A percentile compares a stretch with the other conserved stretches of the same genome.
These are phyloP conservation scores for Megaceryle torquata DNA, from an alignment of 2,113 vertebrate species.

Conservation along the genomic window DNA sequence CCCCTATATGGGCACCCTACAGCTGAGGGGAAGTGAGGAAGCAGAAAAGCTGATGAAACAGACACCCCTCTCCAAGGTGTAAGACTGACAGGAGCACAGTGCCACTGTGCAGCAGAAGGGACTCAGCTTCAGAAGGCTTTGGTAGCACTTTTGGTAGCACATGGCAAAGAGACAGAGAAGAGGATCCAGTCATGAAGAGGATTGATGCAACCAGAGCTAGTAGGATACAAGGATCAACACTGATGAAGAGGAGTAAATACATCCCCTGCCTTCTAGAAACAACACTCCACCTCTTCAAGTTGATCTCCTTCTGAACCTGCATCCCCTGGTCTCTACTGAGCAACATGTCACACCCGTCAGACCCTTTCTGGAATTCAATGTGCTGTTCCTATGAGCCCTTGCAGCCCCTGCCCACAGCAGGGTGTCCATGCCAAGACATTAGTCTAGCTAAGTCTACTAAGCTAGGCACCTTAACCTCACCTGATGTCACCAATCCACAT, in stretches of 20 bases:
- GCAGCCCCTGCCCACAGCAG: rapidly evolving
- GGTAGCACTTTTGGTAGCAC: not conserved
- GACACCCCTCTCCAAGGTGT: not conserved
- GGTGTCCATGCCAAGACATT: rapidly evolving
- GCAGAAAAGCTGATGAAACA: not conserved
- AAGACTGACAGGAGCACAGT: not conserved
- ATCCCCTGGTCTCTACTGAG: not conserved
- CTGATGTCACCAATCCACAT: not conserved
- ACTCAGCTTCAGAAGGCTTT: not conserved
- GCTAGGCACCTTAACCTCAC: not conserved
- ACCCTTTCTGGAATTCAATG: not conserved
- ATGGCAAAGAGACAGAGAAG: not conserved
- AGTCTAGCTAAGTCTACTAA: too few species aligned
- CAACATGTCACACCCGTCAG: not conserved
- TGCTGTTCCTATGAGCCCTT: rapidly evolving
- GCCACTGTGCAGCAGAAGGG: not conserved
- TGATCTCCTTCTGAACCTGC: not conserved
- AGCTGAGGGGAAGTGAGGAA: not conserved
- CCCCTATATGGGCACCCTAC: not conserved
- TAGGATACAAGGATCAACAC: not conserved
- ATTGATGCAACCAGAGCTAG: rapidly evolving
- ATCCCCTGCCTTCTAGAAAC: not conserved
- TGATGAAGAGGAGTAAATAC: not conserved
- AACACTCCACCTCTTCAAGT: not conserved
- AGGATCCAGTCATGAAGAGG: not conserved